phyloP scores from a whole-genome alignment of 2,113 vertebrate species.

The Cephalopterus ornatus region DNA sequence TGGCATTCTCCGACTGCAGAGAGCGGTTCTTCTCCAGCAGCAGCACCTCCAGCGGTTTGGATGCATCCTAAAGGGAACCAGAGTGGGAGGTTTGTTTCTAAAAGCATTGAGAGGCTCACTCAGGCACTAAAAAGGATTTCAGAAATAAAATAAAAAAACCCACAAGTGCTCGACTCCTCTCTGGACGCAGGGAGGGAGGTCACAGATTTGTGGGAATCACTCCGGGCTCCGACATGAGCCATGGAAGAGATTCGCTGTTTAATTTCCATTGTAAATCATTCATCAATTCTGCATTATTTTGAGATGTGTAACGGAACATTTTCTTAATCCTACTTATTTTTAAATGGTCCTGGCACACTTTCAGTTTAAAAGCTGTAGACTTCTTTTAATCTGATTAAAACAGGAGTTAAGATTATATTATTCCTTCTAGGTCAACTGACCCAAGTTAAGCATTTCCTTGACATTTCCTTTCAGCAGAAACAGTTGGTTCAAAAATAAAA shows the following conservation, averaged over 20 bases:
- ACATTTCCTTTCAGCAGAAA: neutral
- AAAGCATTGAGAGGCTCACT: neutral
- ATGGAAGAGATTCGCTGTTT: neutral
- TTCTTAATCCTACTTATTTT: conserved; percentile 10
- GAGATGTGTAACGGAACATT: neutral
- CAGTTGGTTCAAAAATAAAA: neutral
- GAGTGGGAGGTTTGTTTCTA: conserved; percentile 10
- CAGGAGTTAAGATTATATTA: conserved; percentile 10
- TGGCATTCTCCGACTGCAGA: conserved; percentile 92
- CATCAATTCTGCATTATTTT: conserved; percentile 8
- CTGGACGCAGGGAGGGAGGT: neutral
- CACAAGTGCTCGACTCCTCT: neutral
- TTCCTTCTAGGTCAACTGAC: neutral
- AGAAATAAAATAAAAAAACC: neutral
- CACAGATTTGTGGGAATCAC: neutral
- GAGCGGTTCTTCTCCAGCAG: conserved; percentile 95
- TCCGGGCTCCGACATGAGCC: neutral
- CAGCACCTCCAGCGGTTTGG: conserved; percentile 94
- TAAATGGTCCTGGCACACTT: neutral
- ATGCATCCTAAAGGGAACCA: conserved; percentile 80
- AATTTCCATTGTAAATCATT: neutral
- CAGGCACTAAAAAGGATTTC: neutral
- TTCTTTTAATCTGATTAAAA: conserved; percentile 22
- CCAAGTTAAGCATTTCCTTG: neutral
- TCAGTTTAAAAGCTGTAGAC: neutral